phyloP scores from a whole-genome alignment of 2,888 invertebrate species.

The Nephrotoma appendiculata region DNA sequence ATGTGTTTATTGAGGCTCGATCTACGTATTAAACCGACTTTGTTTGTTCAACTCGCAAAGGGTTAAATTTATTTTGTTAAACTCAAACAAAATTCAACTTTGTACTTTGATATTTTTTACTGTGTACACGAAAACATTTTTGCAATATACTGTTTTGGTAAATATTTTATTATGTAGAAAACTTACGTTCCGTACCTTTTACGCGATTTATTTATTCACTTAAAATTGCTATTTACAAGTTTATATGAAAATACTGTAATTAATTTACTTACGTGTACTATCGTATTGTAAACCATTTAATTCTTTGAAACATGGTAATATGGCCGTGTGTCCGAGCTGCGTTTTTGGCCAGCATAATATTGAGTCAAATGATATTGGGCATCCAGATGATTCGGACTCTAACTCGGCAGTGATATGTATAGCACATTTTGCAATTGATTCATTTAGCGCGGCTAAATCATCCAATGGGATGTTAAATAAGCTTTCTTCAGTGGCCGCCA shows the following conservation, averaged over 20 bases:
- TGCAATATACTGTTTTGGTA: background rate
- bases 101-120: background rate
- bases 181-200: background rate
- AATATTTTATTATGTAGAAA: background rate
- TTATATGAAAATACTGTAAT: background rate
- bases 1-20: background rate
- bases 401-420: background rate
- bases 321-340: slow-evolving; percentile 46
- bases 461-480: background rate
- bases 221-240: too few relatives aligned
- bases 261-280: slow-evolving; percentile 56
- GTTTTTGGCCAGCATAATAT: slow-evolving; percentile 77
- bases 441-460: background rate
- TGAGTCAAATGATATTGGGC: slow-evolving; percentile 57
- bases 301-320: slow-evolving; percentile 64
- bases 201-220: too few relatives aligned
- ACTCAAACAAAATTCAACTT: background rate
- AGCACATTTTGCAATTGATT: background rate
- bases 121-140: background rate
- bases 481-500: background rate
- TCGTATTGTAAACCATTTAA: slow-evolving; percentile 67
- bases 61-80: background rate
- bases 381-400: slow-evolving; percentile 21
- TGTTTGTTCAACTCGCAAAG: background rate
- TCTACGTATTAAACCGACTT: background rate